phyloP scores from a whole-genome alignment of 2,797 vertebrate genomes.

The Chelmon rostratus region DNA sequence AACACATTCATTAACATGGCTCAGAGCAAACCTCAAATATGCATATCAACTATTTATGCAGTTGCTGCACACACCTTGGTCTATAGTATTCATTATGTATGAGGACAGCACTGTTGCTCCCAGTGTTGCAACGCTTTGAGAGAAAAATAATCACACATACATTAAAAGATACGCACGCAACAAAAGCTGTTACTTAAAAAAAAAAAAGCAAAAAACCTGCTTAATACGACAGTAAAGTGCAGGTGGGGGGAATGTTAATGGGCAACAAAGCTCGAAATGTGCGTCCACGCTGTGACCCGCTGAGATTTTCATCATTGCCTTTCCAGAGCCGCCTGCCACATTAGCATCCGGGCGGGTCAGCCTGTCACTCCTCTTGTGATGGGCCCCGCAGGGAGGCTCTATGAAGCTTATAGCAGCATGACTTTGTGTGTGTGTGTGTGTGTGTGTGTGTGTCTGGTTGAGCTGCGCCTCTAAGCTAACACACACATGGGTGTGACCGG shows the following conservation, averaged over 20 bases:
- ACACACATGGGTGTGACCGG: conserved; percentile 19
- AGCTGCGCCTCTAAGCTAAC: conserved; percentile 28
- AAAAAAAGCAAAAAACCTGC: background rate
- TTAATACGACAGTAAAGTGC: background rate
- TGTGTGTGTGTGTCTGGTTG: conserved; percentile 15
- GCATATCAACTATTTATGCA: conserved; percentile 62
- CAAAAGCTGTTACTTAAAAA: background rate
- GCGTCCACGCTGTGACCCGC: conserved; percentile 4
- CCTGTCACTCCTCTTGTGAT: conserved; percentile 27
- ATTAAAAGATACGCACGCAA: conserved; percentile 23
- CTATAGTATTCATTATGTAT: conserved; percentile 62
- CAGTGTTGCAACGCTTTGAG: conserved; percentile 23
- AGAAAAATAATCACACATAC: conserved; percentile 44
- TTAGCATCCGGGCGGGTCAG: conserved; percentile 22
- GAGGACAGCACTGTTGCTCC: conserved; percentile 40
- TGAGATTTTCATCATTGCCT: conserved; percentile 32
- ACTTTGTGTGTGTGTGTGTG: conserved; percentile 6
- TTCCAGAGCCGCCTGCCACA: background rate
- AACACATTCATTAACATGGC: conserved; percentile 60
- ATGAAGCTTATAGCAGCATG: conserved; percentile 6
- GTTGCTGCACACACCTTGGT: conserved; percentile 45
- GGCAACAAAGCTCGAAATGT: background rate
- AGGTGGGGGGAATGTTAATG: background rate
- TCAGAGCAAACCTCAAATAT: conserved; percentile 40
- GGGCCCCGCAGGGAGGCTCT: conserved; percentile 11